Conservation (phyloP, 2,113 vertebrate species). For the Sitta europaea region DNA sequence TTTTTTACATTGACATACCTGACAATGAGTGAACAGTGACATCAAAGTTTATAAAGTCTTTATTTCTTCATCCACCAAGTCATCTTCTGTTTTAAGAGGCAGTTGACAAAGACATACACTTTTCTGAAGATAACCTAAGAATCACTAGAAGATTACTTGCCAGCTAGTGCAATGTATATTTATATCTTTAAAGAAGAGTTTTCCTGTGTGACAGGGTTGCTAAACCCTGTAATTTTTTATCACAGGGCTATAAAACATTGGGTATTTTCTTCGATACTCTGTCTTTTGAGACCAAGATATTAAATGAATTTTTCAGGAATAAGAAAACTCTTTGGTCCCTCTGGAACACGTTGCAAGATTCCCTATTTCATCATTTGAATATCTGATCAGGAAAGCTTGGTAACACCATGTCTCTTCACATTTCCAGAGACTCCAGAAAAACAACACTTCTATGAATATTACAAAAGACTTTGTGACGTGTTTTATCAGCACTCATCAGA, state of each 20-base stretch:
- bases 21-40: background rate
- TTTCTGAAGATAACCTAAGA: background rate
- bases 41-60: background rate
- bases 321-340: background rate
- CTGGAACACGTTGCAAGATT: background rate
- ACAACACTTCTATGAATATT: background rate
- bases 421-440: background rate
- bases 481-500: background rate
- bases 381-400: background rate
- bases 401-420: background rate
- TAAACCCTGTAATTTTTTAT: background rate
- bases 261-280: background rate
- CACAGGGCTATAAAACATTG: background rate
- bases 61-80: background rate
- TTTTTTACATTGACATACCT: background rate
- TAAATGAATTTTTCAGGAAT: background rate
- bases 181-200: background rate
- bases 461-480: rapidly evolving
- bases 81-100: background rate
- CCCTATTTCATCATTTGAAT: background rate
- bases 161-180: background rate
- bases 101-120: background rate
- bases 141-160: background rate
- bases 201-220: background rate
- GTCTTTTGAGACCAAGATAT: background rate